Evolutionary conservation across 2,113 vertebrate species (phyloP).

Genomic region (Trogon melanurus): DNA sequence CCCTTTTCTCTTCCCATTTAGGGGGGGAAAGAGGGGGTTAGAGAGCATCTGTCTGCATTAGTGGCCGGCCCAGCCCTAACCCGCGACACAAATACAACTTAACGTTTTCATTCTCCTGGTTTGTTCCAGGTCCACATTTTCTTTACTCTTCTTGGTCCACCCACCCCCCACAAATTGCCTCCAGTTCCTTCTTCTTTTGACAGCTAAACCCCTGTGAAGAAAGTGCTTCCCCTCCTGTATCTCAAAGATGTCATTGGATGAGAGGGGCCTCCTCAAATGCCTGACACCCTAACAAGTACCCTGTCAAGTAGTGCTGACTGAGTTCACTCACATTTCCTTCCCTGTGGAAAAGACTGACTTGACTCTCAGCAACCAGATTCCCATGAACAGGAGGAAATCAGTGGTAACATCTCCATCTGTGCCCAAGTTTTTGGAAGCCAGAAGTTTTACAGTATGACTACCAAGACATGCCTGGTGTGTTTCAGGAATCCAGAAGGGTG

Average conservation of each 20-base stretch:
- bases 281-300: not conserved
- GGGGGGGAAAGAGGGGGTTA: no score
- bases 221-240: not conserved
- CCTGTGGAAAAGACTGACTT: not conserved
- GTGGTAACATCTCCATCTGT: not conserved
- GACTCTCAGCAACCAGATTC: not conserved
- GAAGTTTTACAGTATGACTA: not conserved
- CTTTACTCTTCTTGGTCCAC: not conserved
- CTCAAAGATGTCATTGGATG: not conserved
- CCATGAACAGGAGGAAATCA: not conserved
- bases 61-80: no score
- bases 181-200: not conserved
- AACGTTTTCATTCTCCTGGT: not conserved
- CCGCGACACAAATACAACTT: no score
- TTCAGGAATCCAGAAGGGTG: not conserved
- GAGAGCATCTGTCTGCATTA: no score
- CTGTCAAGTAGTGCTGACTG: not conserved
- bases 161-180: fast-evolving
- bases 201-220: not conserved
- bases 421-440: not conserved
- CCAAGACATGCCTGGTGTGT: fast-evolving
- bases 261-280: not conserved
- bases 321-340: not conserved
- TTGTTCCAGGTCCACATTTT: not conserved
- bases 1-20: no score